These are phyloP conservation scores for Anomalospiza imberbis DNA, from an alignment of 2,797 vertebrate species.

Conservation along the genomic window DNA sequence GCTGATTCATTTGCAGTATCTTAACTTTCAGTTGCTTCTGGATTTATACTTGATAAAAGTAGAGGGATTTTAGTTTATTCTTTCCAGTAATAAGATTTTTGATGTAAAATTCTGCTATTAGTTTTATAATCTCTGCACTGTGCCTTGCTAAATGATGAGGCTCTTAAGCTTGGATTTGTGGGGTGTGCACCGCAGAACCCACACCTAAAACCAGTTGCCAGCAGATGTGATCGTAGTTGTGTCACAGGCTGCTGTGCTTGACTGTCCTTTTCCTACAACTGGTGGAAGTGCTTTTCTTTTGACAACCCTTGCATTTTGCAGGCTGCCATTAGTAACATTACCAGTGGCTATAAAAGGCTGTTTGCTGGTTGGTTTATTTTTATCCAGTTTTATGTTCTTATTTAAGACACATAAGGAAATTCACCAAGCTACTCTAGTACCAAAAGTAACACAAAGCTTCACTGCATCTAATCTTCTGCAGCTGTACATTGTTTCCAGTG, in stretches of 20 bases:
- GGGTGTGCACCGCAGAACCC: background rate
- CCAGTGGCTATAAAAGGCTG: background rate
- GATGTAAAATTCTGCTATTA: background rate
- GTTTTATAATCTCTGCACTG: background rate
- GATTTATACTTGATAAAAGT: background rate
- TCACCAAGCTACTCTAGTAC: background rate
- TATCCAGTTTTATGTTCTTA: background rate
- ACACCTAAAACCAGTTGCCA: background rate
- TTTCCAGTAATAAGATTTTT: background rate
- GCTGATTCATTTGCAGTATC: background rate
- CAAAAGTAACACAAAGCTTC: background rate
- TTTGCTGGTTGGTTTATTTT: background rate
- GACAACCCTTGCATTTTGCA: background rate
- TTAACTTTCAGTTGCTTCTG: background rate
- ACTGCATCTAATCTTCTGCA: background rate
- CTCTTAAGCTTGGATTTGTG: background rate
- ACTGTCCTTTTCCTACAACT: background rate
- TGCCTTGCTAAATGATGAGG: background rate
- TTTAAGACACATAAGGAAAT: background rate
- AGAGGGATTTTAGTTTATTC: rapidly evolving
- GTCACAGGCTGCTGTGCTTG: background rate
- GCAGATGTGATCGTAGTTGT: rapidly evolving
- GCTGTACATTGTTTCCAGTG: background rate
- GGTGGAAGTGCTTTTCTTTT: background rate
- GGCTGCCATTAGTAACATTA: background rate